These are phyloP conservation scores for Pollenia angustigena DNA, from an alignment of 2,888 invertebrate species.

Conservation along the genomic window DNA sequence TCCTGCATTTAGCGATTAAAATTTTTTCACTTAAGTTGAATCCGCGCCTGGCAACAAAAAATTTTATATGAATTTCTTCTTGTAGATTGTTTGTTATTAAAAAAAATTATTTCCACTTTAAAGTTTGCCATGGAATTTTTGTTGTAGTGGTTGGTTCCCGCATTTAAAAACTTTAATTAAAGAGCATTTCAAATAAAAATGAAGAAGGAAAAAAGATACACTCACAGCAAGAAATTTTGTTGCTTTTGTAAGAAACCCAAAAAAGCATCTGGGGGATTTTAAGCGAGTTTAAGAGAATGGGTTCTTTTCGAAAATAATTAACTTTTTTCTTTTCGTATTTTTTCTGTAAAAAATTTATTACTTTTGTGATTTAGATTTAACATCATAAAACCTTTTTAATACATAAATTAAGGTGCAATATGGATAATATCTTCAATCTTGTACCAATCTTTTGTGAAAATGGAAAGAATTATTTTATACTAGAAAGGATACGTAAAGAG, in stretches of 20 bases:
- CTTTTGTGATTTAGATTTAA: too few relatives aligned
- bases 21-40: too few relatives aligned
- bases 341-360: too few relatives aligned
- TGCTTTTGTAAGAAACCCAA: background rate
- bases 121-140: constrained; percentile 51
- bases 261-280: background rate
- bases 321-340: too few relatives aligned
- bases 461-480: too few relatives aligned
- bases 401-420: too few relatives aligned
- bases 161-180: constrained; percentile 55
- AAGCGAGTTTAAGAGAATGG: background rate
- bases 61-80: constrained; percentile 25
- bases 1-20: too few relatives aligned
- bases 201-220: background rate
- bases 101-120: constrained; percentile 65
- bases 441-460: too few relatives aligned
- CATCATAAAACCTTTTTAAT: too few relatives aligned
- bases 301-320: background rate
- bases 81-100: constrained; percentile 61
- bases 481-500: too few relatives aligned
- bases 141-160: constrained; percentile 50
- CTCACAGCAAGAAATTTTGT: background rate
- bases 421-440: too few relatives aligned
- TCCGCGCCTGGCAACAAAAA: background rate
- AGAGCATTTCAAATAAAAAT: constrained; percentile 13